These are phyloP conservation scores for Delphinus delphis DNA, from an alignment of 2,113 vertebrate genomes.

Conservation along the genomic window DNA sequence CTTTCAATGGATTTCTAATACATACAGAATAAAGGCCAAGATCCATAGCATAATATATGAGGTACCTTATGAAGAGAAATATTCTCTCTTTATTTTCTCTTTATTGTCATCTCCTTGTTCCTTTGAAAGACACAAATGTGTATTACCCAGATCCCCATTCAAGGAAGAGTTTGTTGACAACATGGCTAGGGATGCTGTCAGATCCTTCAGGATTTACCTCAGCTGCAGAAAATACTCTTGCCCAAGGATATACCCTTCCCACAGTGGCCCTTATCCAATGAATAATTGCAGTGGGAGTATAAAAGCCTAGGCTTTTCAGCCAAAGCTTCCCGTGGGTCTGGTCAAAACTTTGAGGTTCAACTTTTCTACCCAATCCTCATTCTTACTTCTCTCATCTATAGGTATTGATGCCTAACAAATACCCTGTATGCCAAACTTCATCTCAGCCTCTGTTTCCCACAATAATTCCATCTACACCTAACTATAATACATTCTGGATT, in stretches of 20 bases:
- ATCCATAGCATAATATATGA: neutral
- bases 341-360: neutral
- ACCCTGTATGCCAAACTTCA: neutral
- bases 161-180: neutral
- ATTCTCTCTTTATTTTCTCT: neutral
- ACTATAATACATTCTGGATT: neutral
- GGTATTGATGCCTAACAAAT: neutral
- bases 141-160: neutral
- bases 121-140: neutral
- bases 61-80: neutral
- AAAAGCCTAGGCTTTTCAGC: neutral
- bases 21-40: neutral
- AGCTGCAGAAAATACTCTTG: neutral
- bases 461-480: neutral
- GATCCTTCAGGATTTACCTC: neutral
- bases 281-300: neutral
- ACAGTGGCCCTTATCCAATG: neutral
- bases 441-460: neutral
- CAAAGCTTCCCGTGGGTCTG: neutral
- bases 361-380: neutral
- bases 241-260: neutral
- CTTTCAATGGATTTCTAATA: neutral
- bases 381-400: neutral
- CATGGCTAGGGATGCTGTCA: neutral
- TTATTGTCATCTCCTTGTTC: neutral